phyloP scores from a whole-genome alignment of 2,888 invertebrate genomes.

The Neoaliturus tenellus region DNA sequence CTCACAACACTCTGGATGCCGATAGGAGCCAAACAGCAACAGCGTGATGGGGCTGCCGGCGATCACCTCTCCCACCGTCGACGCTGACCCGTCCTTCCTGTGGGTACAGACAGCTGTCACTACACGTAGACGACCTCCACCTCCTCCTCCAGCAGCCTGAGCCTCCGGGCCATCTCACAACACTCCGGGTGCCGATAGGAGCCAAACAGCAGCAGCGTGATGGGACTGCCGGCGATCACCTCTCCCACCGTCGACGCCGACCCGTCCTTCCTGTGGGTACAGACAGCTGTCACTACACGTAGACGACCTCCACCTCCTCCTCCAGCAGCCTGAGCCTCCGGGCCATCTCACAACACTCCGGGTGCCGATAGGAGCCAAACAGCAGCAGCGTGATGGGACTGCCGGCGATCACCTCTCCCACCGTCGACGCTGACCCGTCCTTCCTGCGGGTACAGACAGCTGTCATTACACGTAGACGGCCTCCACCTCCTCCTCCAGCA shows the following conservation, averaged over 20 bases:
- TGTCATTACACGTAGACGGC: too few species aligned
- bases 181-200: background rate
- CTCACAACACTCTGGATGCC: background rate
- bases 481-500: too few species aligned
- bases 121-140: background rate
- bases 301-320: background rate
- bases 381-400: background rate
- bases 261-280: background rate
- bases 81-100: background rate
- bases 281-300: too few species aligned
- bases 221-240: background rate
- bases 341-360: background rate
- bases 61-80: background rate
- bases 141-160: background rate
- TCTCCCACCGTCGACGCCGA: background rate
- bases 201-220: background rate
- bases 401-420: background rate
- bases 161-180: background rate
- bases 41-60: background rate
- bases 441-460: too few species aligned
- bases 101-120: too few species aligned
- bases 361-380: background rate
- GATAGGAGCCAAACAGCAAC: background rate
- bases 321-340: background rate
- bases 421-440: background rate